These are phyloP conservation scores for Zosterops lateralis DNA, from an alignment of 2,113 vertebrate genomes.

Conservation along the genomic window DNA sequence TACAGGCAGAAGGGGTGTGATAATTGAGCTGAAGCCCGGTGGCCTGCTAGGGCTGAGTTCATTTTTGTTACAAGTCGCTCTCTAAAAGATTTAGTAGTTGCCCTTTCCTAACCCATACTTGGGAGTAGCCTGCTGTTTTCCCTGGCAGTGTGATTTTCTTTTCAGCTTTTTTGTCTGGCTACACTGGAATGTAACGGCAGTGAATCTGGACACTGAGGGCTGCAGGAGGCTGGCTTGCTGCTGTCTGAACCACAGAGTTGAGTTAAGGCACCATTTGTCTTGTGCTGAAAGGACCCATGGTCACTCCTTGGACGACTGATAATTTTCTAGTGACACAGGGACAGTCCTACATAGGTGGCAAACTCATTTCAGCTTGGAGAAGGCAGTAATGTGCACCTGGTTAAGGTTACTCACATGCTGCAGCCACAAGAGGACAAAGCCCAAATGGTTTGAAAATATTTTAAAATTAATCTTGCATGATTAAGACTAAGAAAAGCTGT, in stretches of 20 bases:
- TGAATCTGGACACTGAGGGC: neutral
- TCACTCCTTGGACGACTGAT: neutral
- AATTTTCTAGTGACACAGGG: neutral
- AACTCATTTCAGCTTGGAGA: neutral
- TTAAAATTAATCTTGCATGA: neutral
- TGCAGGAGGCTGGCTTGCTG: neutral
- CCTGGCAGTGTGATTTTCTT: neutral
- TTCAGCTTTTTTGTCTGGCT: neutral
- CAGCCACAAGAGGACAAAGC: neutral
- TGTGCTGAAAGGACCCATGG: neutral
- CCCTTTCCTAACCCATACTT: neutral
- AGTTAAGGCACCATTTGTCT: neutral
- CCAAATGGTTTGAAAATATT: neutral
- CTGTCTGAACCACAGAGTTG: neutral
- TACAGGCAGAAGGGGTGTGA: neutral
- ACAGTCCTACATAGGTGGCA: neutral
- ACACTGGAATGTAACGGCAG: neutral
- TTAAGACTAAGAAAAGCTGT: neutral
- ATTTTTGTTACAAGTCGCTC: neutral
- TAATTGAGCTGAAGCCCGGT: neutral
- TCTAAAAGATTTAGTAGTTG: conserved; percentile 12
- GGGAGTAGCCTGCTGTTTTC: neutral
- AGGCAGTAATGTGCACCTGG: neutral
- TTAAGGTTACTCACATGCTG: neutral
- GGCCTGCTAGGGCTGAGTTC: neutral